Base-by-base conservation (phyloP, 2,113 vertebrate genomes). In the Pachyramphus minor region DNA sequence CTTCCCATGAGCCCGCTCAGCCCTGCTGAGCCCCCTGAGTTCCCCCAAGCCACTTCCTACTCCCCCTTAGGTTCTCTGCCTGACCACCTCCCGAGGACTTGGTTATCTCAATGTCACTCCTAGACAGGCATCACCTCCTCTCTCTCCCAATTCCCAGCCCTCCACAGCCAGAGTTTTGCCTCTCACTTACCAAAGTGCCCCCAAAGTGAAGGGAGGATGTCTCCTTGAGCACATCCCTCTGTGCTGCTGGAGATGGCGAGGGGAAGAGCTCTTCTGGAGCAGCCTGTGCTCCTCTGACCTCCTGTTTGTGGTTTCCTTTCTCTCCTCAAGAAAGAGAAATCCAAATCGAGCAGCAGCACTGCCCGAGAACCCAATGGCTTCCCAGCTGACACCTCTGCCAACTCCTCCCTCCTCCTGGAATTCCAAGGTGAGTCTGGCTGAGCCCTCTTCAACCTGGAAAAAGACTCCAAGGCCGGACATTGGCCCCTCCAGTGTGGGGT, bases 321-420 rank as follows among this genome's bases (percentile, higher is more conserved):
- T 58, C 39, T 47, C 9, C 96, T 60, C 64, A 96, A 99, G 99
- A 99, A 99, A 97, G 99, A 98, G 97, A 98, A 99, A 87, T 98
- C 98, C 84, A 99, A 99, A 97, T 98, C 98, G 3, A 98, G 98
- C 50, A 96, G 97, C 96, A 97, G 98, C 83, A 90, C 97, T 6
- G 89, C 95, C 42, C 98, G 98, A 96, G 98, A 99, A 68, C 92
- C 98, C 79, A 99, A 99, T 91, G 98, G 97, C 79, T 98, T 98
- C 93, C 97, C 98, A 30, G 95, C 98, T 45, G 98, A 99, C 90
- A 98, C 98, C 23, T 98, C 99, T 68, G 97, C 98, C 96, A 98
- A 99, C 35, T 99, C 98, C 76, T 99, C 98, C 35, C 98, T 99
- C 69, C 98, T 99, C 63, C 97, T 99, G 96, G 99, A 99, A 97